Percentiles rank a stretch among this genome's conserved stretches.
phyloP scores from a whole-genome alignment of 2,888 invertebrate genomes.

The Hydrotaea diabolus region DNA sequence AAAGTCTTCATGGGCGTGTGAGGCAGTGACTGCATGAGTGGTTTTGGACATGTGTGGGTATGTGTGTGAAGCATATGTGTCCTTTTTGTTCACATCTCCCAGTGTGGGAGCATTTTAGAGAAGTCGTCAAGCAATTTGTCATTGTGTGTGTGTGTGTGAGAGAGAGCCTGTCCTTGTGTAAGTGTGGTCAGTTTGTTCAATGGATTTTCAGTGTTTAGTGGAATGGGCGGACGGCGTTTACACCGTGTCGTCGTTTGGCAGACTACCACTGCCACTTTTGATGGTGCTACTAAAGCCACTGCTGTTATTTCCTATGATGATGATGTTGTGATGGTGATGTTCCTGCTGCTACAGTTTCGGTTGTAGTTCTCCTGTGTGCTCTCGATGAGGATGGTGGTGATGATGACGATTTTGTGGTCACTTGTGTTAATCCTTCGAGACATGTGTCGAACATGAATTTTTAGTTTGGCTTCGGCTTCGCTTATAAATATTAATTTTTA shows the following conservation, averaged over 20 bases:
- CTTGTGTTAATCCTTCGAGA: constrained; percentile 79
- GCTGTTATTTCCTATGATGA: constrained; percentile 25
- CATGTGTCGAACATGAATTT: constrained; percentile 80
- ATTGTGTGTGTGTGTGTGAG: constrained; percentile 29
- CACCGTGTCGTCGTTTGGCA: background rate
- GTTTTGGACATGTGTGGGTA: constrained; percentile 23
- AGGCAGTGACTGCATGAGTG: background rate
- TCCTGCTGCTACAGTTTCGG: background rate
- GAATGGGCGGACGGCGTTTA: background rate
- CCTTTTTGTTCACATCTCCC: constrained; percentile 41
- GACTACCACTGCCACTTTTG: background rate
- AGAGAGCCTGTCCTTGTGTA: constrained; percentile 39
- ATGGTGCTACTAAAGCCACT: background rate
- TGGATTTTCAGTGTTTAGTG: constrained; percentile 10
- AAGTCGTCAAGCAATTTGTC: constrained; percentile 59
- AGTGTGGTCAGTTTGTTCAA: constrained; percentile 31
- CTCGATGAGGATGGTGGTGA: constrained; percentile 39
- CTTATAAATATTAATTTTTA: constrained; percentile 79
- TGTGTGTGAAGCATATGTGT: constrained; percentile 69
- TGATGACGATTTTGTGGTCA: constrained; percentile 79
- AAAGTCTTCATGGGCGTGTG: constrained; percentile 19
- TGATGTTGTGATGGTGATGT: constrained; percentile 55
- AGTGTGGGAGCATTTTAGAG: constrained; percentile 50
- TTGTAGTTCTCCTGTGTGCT: constrained; percentile 37
- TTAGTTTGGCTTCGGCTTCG: constrained; percentile 73